Base-by-base conservation (phyloP, 2,797 vertebrate genomes). In the Xyrichtys novacula region DNA sequence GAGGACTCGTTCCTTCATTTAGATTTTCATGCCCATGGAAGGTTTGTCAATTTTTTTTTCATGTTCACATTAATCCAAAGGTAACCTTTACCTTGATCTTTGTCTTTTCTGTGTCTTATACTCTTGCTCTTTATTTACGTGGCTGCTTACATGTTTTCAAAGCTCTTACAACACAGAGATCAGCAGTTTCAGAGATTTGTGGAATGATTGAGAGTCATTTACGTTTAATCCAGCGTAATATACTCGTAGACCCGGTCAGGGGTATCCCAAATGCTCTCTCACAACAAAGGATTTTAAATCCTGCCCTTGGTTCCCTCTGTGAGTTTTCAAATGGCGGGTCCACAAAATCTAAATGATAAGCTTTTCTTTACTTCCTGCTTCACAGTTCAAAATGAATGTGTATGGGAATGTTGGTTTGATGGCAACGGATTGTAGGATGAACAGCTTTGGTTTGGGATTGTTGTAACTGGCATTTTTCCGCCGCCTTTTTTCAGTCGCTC, bases 21-120 rank as follows among this genome's bases (percentile, higher is more conserved):
- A 76, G 95, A 98, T 85, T 99, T 99, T 75, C 97, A 98, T 63
- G 96, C 98, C 58, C 97, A 99, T 83, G 98, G 98, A 93, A 97
- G 97, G 98, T 98, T 85, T 91, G 94, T 86, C 19, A 15, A 1
- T 11, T 39, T 66, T 65, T 59, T 64, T 52, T 44, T 32, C 17
- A 47, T n/a, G n/a, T n/a, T n/a, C 1, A 63, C 59, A 43, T 47
- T 56, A 39, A 34, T 43, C 48, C 55, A 1, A 60, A 42, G 7
- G 20, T 44, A 56, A 64, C 20, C 50, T 72, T 17, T 56, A 16
- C 50, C 28, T 64, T 7, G 2, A 6, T 56, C 17, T 48, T 8
- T 7, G 10, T 68, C 23, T 65, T 58, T 31, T 57, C 48, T 26
- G 7, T 25, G 1, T 57, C 20, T 57, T 22, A 6, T 50, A 25